Evolutionary conservation across 2,888 invertebrate species (phyloP).

Genomic region (Zele albiditarsus): DNA sequence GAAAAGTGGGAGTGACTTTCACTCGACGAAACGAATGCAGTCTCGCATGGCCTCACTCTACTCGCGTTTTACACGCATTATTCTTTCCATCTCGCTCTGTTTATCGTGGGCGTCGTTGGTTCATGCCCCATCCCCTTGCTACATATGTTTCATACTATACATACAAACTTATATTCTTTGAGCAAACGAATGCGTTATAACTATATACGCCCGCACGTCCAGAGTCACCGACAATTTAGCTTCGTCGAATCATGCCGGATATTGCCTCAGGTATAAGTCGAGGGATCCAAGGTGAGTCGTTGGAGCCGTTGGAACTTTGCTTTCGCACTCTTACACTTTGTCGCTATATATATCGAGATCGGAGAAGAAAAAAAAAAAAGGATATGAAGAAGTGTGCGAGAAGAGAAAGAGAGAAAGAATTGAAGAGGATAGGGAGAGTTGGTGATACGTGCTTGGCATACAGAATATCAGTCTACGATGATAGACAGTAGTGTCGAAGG

Average conservation of each 20-base stretch:
- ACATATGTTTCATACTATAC: slow-evolving; percentile 14
- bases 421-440: slow-evolving; percentile 36
- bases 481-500: neutral
- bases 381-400: slow-evolving; percentile 44
- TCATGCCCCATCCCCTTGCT: neutral
- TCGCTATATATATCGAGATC: slow-evolving; percentile 31
- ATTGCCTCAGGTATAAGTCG: slow-evolving; percentile 64
- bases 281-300: slow-evolving; percentile 44
- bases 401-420: slow-evolving; percentile 27
- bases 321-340: slow-evolving; percentile 37
- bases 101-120: slow-evolving; percentile 12
- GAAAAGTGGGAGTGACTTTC: slow-evolving; percentile 21
- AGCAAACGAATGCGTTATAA: slow-evolving; percentile 27
- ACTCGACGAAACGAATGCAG: slow-evolving; percentile 17
- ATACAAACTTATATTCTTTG: slow-evolving; percentile 37
- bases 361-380: slow-evolving; percentile 52
- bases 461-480: slow-evolving; percentile 33
- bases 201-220: slow-evolving; percentile 33
- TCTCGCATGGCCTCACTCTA: slow-evolving; percentile 19
- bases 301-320: slow-evolving; percentile 26
- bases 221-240: slow-evolving; percentile 61
- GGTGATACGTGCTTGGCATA: slow-evolving; percentile 60
- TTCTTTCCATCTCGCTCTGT: neutral
- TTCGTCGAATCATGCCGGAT: slow-evolving; percentile 71
- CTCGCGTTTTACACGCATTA: slow-evolving; percentile 11